Percentiles rank a stretch among this genome's conserved stretches.
Conservation (phyloP, 2,797 vertebrate species). For the Pseudochaenichthys georgianus region DNA sequence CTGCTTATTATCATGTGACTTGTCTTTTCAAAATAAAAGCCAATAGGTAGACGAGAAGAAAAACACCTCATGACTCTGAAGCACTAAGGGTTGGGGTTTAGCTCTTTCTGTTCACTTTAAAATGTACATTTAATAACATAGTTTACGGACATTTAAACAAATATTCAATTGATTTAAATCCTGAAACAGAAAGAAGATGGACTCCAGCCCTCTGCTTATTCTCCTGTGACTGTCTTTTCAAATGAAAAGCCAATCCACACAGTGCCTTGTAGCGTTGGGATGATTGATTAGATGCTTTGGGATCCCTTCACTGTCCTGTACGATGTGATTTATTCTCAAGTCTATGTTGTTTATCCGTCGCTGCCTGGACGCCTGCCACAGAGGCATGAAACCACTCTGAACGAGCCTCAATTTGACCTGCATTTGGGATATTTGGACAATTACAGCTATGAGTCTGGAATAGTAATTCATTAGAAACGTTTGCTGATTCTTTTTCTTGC, state of each 20-base stretch:
- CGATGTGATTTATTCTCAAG: constrained; percentile 49
- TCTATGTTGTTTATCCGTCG: constrained; percentile 47
- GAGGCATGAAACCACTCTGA: neutral
- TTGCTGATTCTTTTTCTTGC: constrained; percentile 2
- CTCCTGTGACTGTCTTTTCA: constrained; percentile 29
- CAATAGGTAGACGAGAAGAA: no score
- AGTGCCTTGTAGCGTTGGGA: constrained; percentile 31
- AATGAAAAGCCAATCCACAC: constrained; percentile 43
- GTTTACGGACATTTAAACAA: no score
- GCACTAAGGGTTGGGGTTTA: constrained; percentile 4
- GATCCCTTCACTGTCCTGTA: constrained; percentile 50
- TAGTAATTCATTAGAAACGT: neutral
- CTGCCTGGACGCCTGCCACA: constrained; percentile 58
- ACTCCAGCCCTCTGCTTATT: constrained; percentile 40
- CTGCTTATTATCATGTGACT: no score
- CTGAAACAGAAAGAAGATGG: constrained; percentile 15
- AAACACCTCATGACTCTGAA: no score
- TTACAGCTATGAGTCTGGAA: neutral
- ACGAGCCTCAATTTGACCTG: neutral
- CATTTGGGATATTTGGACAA: neutral
- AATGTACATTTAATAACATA: no score
- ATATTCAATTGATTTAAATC: neutral
- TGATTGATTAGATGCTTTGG: constrained; percentile 47
- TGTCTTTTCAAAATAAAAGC: no score
- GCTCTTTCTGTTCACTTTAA: constrained; percentile 16